Conservation (phyloP, 2,113 vertebrate species). For the Typhlomys cinereus region DNA sequence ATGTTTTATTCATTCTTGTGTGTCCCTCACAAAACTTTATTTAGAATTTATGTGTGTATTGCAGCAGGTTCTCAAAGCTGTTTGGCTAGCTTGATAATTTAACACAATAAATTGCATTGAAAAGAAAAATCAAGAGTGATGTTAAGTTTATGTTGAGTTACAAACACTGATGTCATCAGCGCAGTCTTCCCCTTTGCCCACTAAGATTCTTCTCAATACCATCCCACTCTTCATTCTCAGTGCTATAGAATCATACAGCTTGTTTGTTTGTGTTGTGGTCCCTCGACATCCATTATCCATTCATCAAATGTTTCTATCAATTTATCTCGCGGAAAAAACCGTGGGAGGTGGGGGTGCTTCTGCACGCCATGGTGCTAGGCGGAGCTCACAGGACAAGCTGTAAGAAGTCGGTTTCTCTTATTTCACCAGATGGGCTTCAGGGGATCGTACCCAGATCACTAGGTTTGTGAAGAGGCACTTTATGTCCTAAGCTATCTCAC, state of each 20-base stretch:
- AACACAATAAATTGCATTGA: neutral
- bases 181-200: neutral
- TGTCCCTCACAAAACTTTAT: neutral
- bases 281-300: neutral
- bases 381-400: too few species aligned
- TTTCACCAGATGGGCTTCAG: too few species aligned
- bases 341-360: too few species aligned
- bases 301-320: conserved; percentile 1
- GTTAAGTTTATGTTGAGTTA: neutral
- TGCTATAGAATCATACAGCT: neutral
- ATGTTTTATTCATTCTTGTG: neutral
- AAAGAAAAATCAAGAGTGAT: neutral
- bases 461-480: too few species aligned
- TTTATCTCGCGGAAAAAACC: too few species aligned
- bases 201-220: conserved; percentile 1
- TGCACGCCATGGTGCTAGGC: too few species aligned
- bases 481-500: too few species aligned
- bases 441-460: too few species aligned
- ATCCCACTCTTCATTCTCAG: neutral
- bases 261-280: neutral
- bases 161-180: neutral
- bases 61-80: conserved; percentile 21
- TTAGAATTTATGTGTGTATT: neutral
- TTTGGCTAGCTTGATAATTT: conserved; percentile 36
- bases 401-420: too few species aligned